Evolutionary conservation across 2,113 vertebrate genomes (phyloP), one percentile per base, ranked within the genome.

Genomic region (Mystacornis crossleyi): DNA sequence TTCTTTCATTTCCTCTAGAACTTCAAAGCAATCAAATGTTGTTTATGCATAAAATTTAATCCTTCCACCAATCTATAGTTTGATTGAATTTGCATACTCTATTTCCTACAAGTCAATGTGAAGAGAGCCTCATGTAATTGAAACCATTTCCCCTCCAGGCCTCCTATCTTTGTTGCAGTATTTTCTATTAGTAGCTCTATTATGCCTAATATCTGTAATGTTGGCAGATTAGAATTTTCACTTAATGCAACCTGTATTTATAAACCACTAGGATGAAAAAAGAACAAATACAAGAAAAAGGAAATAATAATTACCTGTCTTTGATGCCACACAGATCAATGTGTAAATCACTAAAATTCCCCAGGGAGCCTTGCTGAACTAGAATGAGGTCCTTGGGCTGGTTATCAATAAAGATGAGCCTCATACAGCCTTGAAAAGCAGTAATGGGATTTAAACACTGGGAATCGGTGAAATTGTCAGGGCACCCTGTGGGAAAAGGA

Each of bases 401-500:
- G 97, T 99, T 98, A 98, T 99, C 99, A 98, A 99, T 99, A 97
- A 98, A 98, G 93, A 99, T 98, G 98, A 99, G 99, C 73, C 98
- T 98, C 98, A 99, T 98, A 91, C 99, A 99, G 48, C 99, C 99
- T 98, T 99, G 99, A 98, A 99, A 99, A 96, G 98, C 98, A 75
- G 98, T 97, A 89, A 98, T 98, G 34, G 98, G 98, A 97, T 98
- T 98, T 97, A 98, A 98, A 96, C 99, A 99, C 96, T 98, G 98
- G 57, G 94, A 98, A 97, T 97, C 90, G 19, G 97, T 97, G 95
- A 97, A 91, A 97, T 97, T 95, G 89, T 97, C 93, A 36, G 99
- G 99, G 90, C 99, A 99, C 53, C 99, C 99, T 99, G 98, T 96
- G 95, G 95, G 95, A 96, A 82, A 94, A 81, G 81, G 53, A 96